Base-by-base conservation (phyloP, 2,888 invertebrate species). In the Parnassius smintheus region DNA sequence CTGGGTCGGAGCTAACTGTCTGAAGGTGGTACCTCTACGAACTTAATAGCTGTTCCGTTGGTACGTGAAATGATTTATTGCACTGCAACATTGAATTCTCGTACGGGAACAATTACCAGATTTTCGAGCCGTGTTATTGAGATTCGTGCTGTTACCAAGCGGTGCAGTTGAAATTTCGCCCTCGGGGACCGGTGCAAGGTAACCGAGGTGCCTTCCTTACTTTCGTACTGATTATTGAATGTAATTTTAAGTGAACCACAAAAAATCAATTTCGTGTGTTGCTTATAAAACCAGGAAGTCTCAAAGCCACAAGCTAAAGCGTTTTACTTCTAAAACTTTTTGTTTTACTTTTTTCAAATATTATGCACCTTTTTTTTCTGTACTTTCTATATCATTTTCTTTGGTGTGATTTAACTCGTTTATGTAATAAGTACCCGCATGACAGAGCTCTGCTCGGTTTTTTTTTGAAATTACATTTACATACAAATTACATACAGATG, bases 91-190 rank as follows among this genome's bases (percentile, higher is more conserved):
- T 56, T 60, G 59, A 60, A 64, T 53, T 42, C 55, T 48, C 48
- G 64, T 18, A 49, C 51, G 51, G 46, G 45, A 64, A 64, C 64
- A 64, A 64, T 64, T 64, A 64, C 60, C 48, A 48, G 64, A 52
- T 60, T 60, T 64, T 60, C 59, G 64, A 56, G 41, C 50, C 18
- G 58, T 35, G 53, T 25, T 59, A 59, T 18, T 62, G 45, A 56
- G 55, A 59, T 58, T 64, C 61, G 60, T 64, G 65, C 56, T 60
- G 60, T 41, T 46, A 22, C 56, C 54, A 57, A 55, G 35, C 35
- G 13, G 25, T 13, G 48, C 62, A 53, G 53, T 61, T 44, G 51
- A 64, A 56, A 64, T 65, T 65, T 58, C 49, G 61, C 65, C 67
- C 65, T 51, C 50, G 50, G 64, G 62, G 51, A 12, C 22, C 60